phyloP scores from a whole-genome alignment of 2,888 invertebrate genomes.

The Apoda limacodes region DNA sequence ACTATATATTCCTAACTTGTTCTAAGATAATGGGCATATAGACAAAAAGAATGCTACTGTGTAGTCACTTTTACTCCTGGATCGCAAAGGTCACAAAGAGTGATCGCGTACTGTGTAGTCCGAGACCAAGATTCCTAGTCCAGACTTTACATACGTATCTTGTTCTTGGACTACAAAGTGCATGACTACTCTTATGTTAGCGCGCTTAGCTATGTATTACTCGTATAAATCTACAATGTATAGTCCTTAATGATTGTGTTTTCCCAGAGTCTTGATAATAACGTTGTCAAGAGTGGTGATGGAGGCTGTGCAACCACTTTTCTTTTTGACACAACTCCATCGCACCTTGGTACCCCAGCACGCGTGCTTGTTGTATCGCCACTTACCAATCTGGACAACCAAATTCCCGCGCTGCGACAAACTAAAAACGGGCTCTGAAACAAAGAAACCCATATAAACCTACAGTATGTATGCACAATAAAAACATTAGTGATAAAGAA shows the following conservation, averaged over 20 bases:
- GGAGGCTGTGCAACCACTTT: constrained; percentile 22
- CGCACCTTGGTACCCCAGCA: constrained; percentile 42
- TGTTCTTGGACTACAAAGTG: too few species aligned
- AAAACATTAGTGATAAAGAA: too few species aligned
- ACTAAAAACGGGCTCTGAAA: constrained; percentile 40
- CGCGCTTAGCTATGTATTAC: constrained; percentile 3
- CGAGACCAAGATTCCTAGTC: too few species aligned
- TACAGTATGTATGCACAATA: too few species aligned
- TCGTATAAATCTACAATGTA: constrained; percentile 1
- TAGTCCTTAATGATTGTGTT: constrained; percentile 42
- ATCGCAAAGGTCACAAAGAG: too few species aligned
- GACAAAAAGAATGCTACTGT: too few species aligned
- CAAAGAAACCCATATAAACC: too few species aligned
- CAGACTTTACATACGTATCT: too few species aligned
- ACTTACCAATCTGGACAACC: constrained; percentile 23
- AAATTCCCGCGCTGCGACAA: constrained; percentile 24
- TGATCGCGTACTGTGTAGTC: too few species aligned
- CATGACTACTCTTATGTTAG: constrained; percentile 4
- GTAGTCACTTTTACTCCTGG: too few species aligned
- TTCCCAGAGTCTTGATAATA: constrained; percentile 44
- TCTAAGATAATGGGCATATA: too few species aligned
- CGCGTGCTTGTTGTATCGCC: constrained; percentile 23
- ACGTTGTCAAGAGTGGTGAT: constrained; percentile 23
- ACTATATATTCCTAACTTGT: too few species aligned
- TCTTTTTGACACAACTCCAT: constrained; percentile 24